phyloP scores from a whole-genome alignment of 2,888 invertebrate genomes.

The Melangyna quadrimaculata region DNA sequence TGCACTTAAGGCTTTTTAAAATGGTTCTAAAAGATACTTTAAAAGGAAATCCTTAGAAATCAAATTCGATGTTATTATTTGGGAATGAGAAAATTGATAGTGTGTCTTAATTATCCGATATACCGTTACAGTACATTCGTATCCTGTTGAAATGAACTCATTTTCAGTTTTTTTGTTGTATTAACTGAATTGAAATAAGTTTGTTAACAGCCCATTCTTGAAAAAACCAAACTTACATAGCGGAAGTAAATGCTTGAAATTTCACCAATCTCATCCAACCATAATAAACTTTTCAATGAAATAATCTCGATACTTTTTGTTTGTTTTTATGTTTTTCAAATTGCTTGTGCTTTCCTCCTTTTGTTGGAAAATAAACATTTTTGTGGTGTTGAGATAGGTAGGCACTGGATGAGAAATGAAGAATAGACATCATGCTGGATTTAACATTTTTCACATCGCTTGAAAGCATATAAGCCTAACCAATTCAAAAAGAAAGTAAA shows the following conservation, averaged over 20 bases:
- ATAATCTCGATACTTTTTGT: not conserved
- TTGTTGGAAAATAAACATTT: not conserved
- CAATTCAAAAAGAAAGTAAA: constrained; percentile 5
- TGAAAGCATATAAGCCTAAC: not conserved
- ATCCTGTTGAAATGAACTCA: too few relatives aligned
- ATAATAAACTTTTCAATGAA: not conserved
- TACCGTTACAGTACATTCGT: too few relatives aligned
- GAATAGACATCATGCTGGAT: not conserved
- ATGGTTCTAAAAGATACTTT: too few relatives aligned
- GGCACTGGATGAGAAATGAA: not conserved
- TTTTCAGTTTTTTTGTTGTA: too few relatives aligned
- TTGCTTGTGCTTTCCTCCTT: not conserved
- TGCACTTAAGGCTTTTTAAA: too few relatives aligned
- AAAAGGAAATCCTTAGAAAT: too few relatives aligned
- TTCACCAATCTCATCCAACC: not conserved
- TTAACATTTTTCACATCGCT: not conserved
- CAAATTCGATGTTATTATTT: too few relatives aligned
- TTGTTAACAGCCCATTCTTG: too few relatives aligned
- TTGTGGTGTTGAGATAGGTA: not conserved
- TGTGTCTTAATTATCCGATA: too few relatives aligned
- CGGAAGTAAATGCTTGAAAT: not conserved
- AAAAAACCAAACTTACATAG: too few relatives aligned
- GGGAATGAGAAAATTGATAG: too few relatives aligned
- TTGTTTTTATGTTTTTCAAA: not conserved
- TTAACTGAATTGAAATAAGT: too few relatives aligned